Percentiles rank a stretch among this genome's conserved stretches.
These are phyloP conservation scores for Lutra lutra DNA, from an alignment of 2,797 vertebrate genomes.

Conservation along the genomic window DNA sequence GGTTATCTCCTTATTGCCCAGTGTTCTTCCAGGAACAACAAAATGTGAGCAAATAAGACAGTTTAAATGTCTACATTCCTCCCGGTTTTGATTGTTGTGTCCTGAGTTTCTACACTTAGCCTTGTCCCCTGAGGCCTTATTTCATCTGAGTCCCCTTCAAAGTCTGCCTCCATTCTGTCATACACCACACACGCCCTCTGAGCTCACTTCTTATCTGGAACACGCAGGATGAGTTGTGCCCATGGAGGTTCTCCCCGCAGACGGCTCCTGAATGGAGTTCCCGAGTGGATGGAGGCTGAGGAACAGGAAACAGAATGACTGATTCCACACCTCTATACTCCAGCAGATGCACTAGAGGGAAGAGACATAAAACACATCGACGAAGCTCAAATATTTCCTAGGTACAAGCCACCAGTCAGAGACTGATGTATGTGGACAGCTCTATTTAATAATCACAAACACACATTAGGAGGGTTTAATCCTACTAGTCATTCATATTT, in stretches of 20 bases:
- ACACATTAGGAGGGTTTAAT: background rate
- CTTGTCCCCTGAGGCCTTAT: background rate
- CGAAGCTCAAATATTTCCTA: background rate
- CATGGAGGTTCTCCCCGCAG: fast-evolving
- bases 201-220: background rate
- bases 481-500: background rate
- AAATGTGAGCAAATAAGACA: background rate
- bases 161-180: background rate
- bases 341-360: background rate
- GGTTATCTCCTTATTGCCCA: background rate
- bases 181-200: background rate
- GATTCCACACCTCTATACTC: background rate
- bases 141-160: background rate
- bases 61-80: background rate
- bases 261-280: too few relatives aligned
- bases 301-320: background rate
- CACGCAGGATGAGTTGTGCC: background rate
- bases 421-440: background rate
- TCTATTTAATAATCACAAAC: background rate
- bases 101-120: background rate
- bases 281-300: too few relatives aligned
- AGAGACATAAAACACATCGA: background rate
- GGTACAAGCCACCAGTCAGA: background rate
- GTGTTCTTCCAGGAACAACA: background rate
- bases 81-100: background rate